Conservation (phyloP, 2,888 invertebrate genomes). For the Aethes cnicana region DNA sequence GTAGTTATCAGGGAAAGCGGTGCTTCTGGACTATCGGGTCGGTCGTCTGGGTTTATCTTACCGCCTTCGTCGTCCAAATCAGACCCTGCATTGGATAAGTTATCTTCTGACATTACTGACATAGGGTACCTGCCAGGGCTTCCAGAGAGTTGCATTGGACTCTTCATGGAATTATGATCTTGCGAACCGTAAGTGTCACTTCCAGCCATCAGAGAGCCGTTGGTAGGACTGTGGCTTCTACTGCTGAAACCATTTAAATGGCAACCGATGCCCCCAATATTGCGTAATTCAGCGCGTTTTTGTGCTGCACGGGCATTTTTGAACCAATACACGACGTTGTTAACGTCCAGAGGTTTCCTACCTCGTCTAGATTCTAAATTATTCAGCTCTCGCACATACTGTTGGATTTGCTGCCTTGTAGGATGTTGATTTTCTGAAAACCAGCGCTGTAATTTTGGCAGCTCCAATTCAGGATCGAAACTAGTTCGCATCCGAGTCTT, state of each 20-base stretch:
- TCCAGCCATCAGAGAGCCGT: slow-evolving; percentile 84
- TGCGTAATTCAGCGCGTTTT: slow-evolving; percentile 92
- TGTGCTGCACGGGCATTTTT: slow-evolving; percentile 98
- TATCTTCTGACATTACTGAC: slow-evolving; percentile 86
- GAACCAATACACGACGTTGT: slow-evolving; percentile 98
- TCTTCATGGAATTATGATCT: slow-evolving; percentile 84
- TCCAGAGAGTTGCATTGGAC: slow-evolving; percentile 80
- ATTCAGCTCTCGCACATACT: slow-evolving; percentile 97
- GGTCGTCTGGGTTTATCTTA: slow-evolving; percentile 76
- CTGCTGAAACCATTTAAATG: slow-evolving; percentile 85
- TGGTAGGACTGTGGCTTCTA: slow-evolving; percentile 85
- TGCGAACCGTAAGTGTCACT: slow-evolving; percentile 83
- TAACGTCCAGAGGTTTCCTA: slow-evolving; percentile 95
- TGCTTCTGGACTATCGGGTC: slow-evolving; percentile 85
- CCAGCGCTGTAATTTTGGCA: slow-evolving; percentile 98
- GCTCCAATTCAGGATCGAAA: slow-evolving; percentile 97
- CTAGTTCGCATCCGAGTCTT: slow-evolving; percentile 98
- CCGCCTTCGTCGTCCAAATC: slow-evolving; percentile 87
- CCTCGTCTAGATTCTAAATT: slow-evolving; percentile 95
- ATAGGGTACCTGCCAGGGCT: slow-evolving; percentile 83
- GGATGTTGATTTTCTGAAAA: slow-evolving; percentile 99
- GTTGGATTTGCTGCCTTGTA: slow-evolving; percentile 96
- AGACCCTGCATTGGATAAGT: slow-evolving; percentile 84
- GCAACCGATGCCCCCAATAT: slow-evolving; percentile 82
- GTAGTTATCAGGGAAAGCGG: slow-evolving; percentile 87